Evolutionary conservation across 2,797 vertebrate species (phyloP).

Genomic region (Prionace glauca): DNA sequence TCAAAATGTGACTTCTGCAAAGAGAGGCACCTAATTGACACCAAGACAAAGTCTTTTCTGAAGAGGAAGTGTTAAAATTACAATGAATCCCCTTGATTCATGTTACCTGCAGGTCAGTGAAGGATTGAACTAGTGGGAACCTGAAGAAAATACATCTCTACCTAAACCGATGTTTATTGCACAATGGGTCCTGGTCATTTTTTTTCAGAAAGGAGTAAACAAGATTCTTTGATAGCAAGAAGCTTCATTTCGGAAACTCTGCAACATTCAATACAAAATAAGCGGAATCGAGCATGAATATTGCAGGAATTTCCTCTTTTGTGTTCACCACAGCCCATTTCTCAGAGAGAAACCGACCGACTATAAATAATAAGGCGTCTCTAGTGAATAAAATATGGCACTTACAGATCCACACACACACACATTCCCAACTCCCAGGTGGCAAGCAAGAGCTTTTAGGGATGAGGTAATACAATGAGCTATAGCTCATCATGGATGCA

Average conservation of each 20-base stretch:
- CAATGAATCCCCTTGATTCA: too few relatives aligned
- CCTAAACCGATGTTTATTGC: background rate
- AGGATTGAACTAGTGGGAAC: background rate
- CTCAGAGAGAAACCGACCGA: background rate
- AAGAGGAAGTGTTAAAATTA: background rate
- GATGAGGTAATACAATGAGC: background rate
- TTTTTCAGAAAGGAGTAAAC: background rate
- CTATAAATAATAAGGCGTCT: background rate
- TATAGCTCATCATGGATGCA: background rate
- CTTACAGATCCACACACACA: background rate
- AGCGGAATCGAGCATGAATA: background rate
- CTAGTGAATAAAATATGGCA: conserved; percentile 18
- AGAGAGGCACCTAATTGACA: background rate
- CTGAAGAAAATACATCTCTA: background rate
- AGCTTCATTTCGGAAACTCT: too few relatives aligned
- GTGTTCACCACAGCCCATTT: background rate
- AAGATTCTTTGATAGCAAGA: background rate
- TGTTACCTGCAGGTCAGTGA: background rate
- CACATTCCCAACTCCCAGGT: background rate
- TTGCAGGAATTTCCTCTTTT: background rate
- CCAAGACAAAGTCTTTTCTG: background rate
- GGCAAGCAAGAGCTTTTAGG: background rate
- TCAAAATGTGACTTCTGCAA: background rate
- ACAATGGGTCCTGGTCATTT: background rate
- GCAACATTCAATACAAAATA: background rate